Base-by-base conservation (phyloP, 1,140 invertebrate species). In the Holotrichia oblita region DNA sequence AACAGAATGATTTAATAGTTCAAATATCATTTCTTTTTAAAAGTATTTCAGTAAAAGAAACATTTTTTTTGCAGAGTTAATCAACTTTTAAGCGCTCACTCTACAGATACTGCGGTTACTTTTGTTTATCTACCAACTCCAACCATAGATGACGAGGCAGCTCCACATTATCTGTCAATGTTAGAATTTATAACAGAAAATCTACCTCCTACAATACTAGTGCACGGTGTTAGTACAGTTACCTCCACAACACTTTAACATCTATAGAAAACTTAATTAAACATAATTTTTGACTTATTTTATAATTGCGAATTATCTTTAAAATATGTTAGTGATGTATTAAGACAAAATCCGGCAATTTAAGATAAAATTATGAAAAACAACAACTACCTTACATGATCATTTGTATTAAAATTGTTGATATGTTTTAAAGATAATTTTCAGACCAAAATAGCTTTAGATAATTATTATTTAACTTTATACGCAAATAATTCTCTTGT, bases 171-270 rank as follows among this genome's bases (percentile, higher is more conserved):
- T 84, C 88, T 97, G 20, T 88, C 94, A 82, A 89, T 94, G 72
- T 89, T 99, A 69, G 93, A 94, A 22, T 90, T 92, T 77, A 88
- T 99, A 75, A 98, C 97, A 0, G 91, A 92, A 55, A 92, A 95
- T 86, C 89, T 99, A 41, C 95, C 96, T 6, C 97, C 98, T 8
- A 96, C 96, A 4, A 92, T 99, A 78, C 89, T 99, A 48, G 97
- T 99, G 0, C 95, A 99, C 85, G 98, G 98, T 7, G 91, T 99
- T 1, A 97, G 93, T 83, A 94, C 96, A 6, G 98, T 99, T 7
- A 99, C 97, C 10, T 99, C 97, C 0, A 99, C 98, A 0, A 95
- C 97, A 14, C 89, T 99, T 77, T 98, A 92, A 77, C 24, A 42
- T 24, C 73, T 73, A 17, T 77, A 44, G 41, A 44, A n/a, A 17